These are phyloP conservation scores for Pantherophis alleghaniensis DNA, from an alignment of 2,797 vertebrate species.

Conservation along the genomic window DNA sequence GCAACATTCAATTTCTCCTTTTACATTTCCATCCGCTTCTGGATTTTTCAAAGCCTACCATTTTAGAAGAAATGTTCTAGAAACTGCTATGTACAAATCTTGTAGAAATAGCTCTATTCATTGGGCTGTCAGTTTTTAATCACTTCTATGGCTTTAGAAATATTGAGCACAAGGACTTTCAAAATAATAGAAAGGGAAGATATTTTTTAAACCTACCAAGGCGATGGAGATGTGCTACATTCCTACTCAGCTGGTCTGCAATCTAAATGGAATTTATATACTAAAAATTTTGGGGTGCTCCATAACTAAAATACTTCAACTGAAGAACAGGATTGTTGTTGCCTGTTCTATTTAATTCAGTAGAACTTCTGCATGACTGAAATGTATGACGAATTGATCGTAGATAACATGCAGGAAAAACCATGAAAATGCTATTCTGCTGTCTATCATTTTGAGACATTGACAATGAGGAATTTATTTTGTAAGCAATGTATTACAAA, in stretches of 20 bases:
- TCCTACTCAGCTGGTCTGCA: not conserved
- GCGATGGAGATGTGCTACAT: not conserved
- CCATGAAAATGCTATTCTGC: slow-evolving; percentile 14
- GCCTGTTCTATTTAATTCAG: not conserved
- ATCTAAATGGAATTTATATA: not conserved
- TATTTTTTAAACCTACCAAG: not conserved
- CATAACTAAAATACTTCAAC: not conserved
- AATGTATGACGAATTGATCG: not conserved
- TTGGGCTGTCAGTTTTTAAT: not conserved
- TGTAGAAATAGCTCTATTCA: not conserved
- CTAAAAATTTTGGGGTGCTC: not conserved
- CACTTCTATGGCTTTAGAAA: not conserved
- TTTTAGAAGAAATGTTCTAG: not conserved
- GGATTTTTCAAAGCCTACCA: not conserved
- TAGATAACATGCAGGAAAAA: not conserved
- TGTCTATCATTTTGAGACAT: not conserved
- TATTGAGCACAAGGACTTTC: not conserved
- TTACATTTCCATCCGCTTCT: not conserved
- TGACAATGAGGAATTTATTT: slow-evolving; percentile 23
- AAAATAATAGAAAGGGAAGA: not conserved
- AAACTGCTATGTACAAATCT: not conserved
- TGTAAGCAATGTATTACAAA: slow-evolving; percentile 39
- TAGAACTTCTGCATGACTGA: not conserved
- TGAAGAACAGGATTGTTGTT: not conserved
- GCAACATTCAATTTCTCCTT: slow-evolving; percentile 2